A percentile compares a stretch with the other conserved stretches of the same genome.
Evolutionary conservation across 2,888 invertebrate genomes (phyloP).

Genomic region (Rhingia campestris): DNA sequence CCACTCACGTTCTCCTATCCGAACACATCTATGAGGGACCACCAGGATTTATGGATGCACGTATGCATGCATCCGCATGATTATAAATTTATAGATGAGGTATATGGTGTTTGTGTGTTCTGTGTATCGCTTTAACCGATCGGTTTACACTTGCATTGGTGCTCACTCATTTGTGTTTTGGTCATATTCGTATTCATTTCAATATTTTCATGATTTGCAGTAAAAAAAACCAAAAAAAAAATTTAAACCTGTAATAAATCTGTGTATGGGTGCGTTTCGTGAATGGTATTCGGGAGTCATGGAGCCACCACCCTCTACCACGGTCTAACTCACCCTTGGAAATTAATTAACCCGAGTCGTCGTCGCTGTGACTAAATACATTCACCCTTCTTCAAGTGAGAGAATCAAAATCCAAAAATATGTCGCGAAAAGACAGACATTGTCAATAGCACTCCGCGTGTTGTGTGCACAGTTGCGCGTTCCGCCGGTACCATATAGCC

Average conservation of each 20-base stretch:
- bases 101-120: background rate
- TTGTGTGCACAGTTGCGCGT: no score
- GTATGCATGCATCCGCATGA: slow-evolving; percentile 63
- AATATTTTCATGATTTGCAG: slow-evolving; percentile 39
- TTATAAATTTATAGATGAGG: slow-evolving; percentile 42
- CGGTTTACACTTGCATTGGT: slow-evolving; percentile 65
- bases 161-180: slow-evolving; percentile 66
- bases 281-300: background rate
- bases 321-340: slow-evolving; percentile 13
- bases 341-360: slow-evolving; percentile 52
- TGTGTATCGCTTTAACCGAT: slow-evolving; percentile 56
- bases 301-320: background rate
- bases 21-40: slow-evolving; percentile 17
- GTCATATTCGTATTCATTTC: slow-evolving; percentile 66
- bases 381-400: slow-evolving; percentile 24
- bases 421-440: slow-evolving; percentile 23
- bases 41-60: slow-evolving; percentile 56
- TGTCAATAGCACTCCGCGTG: slow-evolving; percentile 1
- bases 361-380: slow-evolving; percentile 11
- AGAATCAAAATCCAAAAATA: slow-evolving; percentile 28
- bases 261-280: background rate
- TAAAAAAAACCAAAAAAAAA: no score
- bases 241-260: slow-evolving; percentile 29
- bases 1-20: slow-evolving; percentile 1
- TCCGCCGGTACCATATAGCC: slow-evolving; percentile 1